These are phyloP conservation scores for Zaprionus kolodkinae DNA, from an alignment of 1,140 invertebrate genomes.

Conservation along the genomic window DNA sequence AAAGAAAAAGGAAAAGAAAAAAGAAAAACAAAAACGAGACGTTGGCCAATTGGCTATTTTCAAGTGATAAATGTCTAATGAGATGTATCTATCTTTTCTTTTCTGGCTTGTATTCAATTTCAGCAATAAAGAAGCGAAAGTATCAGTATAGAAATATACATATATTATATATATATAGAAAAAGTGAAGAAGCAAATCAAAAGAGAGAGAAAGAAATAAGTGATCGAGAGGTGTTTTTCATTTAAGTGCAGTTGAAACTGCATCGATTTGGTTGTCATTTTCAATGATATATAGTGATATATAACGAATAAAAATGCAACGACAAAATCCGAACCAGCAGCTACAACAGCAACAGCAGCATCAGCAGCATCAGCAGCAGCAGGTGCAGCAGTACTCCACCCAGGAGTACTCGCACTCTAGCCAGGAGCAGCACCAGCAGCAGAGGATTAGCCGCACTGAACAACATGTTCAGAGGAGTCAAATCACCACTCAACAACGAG, in stretches of 20 bases:
- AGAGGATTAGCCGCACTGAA: slow-evolving; percentile 89
- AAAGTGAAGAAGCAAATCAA: slow-evolving; percentile 82
- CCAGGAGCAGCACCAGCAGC: slow-evolving; percentile 86
- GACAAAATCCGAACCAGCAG: slow-evolving; percentile 83
- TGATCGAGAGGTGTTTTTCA: slow-evolving; percentile 73
- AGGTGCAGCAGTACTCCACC: slow-evolving; percentile 86
- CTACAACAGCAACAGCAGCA: slow-evolving; percentile 84
- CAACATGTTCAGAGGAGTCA: slow-evolving; percentile 90
- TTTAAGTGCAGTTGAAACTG: slow-evolving; percentile 72
- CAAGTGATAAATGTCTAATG: slow-evolving; percentile 56
- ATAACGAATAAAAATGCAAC: slow-evolving; percentile 84
- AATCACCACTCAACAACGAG: slow-evolving; percentile 91
- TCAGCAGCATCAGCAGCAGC: slow-evolving; percentile 86
- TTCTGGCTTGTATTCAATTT: slow-evolving; percentile 60
- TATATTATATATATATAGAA: slow-evolving; percentile 53
- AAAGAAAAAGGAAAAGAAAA: slow-evolving; percentile 24
- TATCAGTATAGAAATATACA: slow-evolving; percentile 51
- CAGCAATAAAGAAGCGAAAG: slow-evolving; percentile 70
- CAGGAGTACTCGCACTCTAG: slow-evolving; percentile 78
- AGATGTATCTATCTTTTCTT: slow-evolving; percentile 17
- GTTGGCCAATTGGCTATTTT: slow-evolving; percentile 45
- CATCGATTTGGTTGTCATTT: slow-evolving; percentile 81
- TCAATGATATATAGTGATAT: slow-evolving; percentile 84
- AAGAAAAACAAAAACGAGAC: slow-evolving; percentile 22
- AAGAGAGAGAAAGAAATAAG: slow-evolving; percentile 63